A percentile compares a stretch with the other conserved stretches of the same genome.
Conservation (phyloP, 2,888 invertebrate species). For the Parnassius mnemosyne region DNA sequence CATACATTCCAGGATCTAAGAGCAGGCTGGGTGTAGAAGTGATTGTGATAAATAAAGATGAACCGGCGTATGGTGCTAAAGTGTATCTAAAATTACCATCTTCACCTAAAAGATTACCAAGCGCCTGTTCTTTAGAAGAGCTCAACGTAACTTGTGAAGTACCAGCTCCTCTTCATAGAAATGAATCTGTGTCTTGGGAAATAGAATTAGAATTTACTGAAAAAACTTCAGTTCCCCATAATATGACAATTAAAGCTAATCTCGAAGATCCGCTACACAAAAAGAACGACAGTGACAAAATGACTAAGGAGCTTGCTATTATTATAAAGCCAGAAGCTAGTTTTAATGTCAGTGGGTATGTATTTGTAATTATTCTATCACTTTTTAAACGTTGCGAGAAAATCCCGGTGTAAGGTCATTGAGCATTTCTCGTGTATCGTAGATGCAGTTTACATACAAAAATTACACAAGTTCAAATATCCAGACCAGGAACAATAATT, state of each 20-base stretch:
- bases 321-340: slow-evolving; percentile 46
- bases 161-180: slow-evolving; percentile 55
- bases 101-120: slow-evolving; percentile 57
- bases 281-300: slow-evolving; percentile 47
- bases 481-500: too few species aligned
- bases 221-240: slow-evolving; percentile 39
- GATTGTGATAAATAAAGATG: slow-evolving; percentile 54
- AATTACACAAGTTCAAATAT: too few species aligned
- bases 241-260: slow-evolving; percentile 44
- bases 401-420: too few species aligned
- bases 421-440: too few species aligned
- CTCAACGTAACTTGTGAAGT: slow-evolving; percentile 54
- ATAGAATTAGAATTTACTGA: slow-evolving; percentile 62
- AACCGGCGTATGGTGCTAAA: slow-evolving; percentile 66
- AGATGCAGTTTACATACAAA: too few species aligned
- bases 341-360: slow-evolving; percentile 58
- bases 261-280: slow-evolving; percentile 52
- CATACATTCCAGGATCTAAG: slow-evolving; percentile 58
- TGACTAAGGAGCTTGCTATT: slow-evolving; percentile 41
- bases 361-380: slow-evolving; percentile 16
- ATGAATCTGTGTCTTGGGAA: slow-evolving; percentile 50
- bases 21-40: slow-evolving; percentile 56
- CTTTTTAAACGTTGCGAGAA: too few species aligned
- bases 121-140: slow-evolving; percentile 52
- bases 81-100: slow-evolving; percentile 54